Percentiles rank a stretch among this genome's conserved stretches.
Evolutionary conservation across 2,113 vertebrate species (phyloP).

Genomic region (Protobothrops mucrosquamatus): DNA sequence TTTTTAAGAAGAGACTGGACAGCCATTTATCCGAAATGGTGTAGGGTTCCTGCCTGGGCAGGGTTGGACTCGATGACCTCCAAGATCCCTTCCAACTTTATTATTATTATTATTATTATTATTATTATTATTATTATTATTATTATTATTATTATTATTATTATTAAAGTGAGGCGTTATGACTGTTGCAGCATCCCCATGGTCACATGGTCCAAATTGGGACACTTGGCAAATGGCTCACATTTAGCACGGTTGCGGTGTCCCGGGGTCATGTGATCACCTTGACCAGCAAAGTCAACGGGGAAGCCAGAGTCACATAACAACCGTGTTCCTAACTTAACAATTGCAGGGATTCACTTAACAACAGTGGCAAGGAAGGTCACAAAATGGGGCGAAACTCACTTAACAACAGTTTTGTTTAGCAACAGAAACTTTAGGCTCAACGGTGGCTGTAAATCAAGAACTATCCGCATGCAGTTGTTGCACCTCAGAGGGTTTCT

Average conservation of each 20-base stretch:
- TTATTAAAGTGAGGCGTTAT: neutral
- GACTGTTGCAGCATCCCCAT: neutral
- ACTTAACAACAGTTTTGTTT: neutral
- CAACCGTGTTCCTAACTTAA: neutral
- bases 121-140: too few relatives aligned
- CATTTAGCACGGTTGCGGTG: neutral
- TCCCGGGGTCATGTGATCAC: neutral
- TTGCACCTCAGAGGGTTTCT: neutral
- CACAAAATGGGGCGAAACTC: too few relatives aligned
- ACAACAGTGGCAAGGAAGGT: neutral
- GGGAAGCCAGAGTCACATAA: neutral
- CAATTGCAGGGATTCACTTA: neutral
- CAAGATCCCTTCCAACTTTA: too few relatives aligned
- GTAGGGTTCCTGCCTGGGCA: too few relatives aligned
- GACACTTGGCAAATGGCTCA: neutral
- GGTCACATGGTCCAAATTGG: too few relatives aligned
- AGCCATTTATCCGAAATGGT: too few relatives aligned
- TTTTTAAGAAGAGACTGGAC: too few relatives aligned
- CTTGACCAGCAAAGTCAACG: neutral
- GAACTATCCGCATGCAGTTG: neutral
- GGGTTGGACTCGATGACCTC: too few relatives aligned
- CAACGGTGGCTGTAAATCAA: neutral
- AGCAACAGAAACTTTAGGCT: neutral
- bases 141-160: too few relatives aligned
- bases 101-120: too few relatives aligned